Evolutionary conservation across 2,797 vertebrate genomes (phyloP).

Genomic region (Cuniculus paca): DNA sequence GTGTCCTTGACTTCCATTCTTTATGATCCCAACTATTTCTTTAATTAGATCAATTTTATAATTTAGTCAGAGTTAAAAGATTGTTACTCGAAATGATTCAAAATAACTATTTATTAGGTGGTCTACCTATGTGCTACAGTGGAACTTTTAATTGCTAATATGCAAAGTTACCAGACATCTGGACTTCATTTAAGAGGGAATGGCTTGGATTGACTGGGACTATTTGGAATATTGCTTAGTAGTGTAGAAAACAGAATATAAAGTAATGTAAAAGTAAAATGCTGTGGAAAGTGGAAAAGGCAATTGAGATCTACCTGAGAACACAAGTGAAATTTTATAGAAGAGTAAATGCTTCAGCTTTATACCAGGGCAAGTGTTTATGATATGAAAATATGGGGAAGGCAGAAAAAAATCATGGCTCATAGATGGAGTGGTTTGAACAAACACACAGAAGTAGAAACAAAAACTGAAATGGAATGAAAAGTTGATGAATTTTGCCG

Average conservation of each 20-base stretch:
- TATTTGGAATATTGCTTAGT: not conserved
- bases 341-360: not conserved
- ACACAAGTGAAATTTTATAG: not conserved
- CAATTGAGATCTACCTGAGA: not conserved
- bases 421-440: not conserved
- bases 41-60: not conserved
- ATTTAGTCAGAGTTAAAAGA: not conserved
- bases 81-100: constrained; percentile 3
- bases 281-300: not conserved
- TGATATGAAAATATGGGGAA: not conserved
- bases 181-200: not conserved
- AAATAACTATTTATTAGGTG: constrained; percentile 13
- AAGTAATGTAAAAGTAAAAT: constrained; percentile 4
- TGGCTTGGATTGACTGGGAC: not conserved
- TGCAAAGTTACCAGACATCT: not conserved
- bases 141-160: not conserved
- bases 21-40: not conserved
- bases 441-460: not conserved
- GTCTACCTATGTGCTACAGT: not conserved
- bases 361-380: not conserved
- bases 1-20: not conserved
- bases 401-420: not conserved
- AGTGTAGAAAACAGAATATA: not conserved
- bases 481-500: constrained; percentile 12
- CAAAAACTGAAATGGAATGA: not conserved